Conservation (phyloP, 2,113 vertebrate species). For the Hippocampus comes region DNA sequence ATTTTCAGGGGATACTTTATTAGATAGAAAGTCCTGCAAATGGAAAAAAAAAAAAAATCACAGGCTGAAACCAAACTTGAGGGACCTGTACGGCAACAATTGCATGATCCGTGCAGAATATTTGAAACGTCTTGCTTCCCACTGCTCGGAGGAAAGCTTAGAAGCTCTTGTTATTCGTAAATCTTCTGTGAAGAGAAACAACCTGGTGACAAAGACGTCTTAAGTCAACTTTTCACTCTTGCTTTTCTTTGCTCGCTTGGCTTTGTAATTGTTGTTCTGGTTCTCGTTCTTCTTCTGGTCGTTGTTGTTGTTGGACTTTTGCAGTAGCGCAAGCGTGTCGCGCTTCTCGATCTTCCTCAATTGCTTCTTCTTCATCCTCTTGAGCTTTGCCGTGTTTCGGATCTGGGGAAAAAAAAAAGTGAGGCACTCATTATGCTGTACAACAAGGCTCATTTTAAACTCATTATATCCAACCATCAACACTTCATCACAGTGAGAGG, state of each 20-base stretch:
- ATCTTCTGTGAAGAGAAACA: neutral
- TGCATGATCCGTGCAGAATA: neutral
- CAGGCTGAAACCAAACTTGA: neutral
- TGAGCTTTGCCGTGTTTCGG: conserved; percentile 87
- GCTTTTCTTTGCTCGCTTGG: conserved; percentile 28
- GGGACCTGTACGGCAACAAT: neutral
- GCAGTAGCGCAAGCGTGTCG: conserved; percentile 81
- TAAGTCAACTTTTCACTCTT: conserved; percentile 24
- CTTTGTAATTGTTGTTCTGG: conserved; percentile 46
- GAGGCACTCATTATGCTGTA: neutral
- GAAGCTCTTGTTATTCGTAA: neutral
- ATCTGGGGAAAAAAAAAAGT: conserved; percentile 70
- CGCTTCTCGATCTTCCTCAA: conserved; percentile 85
- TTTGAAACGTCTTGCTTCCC: neutral
- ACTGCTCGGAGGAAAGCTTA: neutral
- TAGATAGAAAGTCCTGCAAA: neutral
- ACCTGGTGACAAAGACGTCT: conserved; percentile 2
- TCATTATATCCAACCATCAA: too few species aligned
- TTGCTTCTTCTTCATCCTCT: conserved; percentile 89
- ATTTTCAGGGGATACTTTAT: neutral
- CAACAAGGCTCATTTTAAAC: neutral
- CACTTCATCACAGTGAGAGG: neutral
- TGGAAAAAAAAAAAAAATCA: neutral
- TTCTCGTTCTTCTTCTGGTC: conserved; percentile 16
- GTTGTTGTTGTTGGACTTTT: conserved; percentile 64